phyloP scores from a whole-genome alignment of 2,113 vertebrate genomes.

The Lycaon pictus region DNA sequence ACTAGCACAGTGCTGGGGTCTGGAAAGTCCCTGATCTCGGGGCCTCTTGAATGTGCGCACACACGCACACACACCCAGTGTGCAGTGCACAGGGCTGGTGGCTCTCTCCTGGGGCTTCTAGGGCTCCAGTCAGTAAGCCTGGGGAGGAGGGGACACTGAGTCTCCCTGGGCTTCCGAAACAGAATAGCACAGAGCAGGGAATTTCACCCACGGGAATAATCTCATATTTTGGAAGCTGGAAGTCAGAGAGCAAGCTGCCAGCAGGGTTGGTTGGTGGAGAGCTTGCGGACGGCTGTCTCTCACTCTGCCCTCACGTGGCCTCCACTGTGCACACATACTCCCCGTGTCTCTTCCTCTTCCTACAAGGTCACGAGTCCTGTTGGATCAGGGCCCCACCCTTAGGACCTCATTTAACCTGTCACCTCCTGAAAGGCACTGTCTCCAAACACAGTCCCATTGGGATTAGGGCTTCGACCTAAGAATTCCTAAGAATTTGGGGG shows the following conservation, averaged over 20 bases:
- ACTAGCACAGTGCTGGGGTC: neutral
- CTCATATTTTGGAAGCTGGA: neutral
- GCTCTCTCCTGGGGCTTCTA: neutral
- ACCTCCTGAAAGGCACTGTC: neutral
- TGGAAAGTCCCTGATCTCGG: neutral
- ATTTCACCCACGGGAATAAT: rapidly evolving
- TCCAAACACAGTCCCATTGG: neutral
- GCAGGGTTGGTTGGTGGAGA: neutral
- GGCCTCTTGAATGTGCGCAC: neutral
- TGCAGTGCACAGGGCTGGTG: neutral
- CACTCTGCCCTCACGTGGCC: rapidly evolving
- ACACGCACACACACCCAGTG: neutral
- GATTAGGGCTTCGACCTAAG: neutral
- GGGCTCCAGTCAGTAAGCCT: neutral
- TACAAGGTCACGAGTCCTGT: neutral
- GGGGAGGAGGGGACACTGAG: no score
- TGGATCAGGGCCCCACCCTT: neutral
- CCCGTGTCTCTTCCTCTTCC: neutral
- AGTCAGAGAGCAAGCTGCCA: neutral
- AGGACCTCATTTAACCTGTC: neutral
- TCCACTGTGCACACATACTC: rapidly evolving
- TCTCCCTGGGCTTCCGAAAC: rapidly evolving
- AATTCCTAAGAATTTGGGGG: no score
- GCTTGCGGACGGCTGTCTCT: neutral
- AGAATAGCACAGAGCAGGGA: rapidly evolving